These are phyloP conservation scores for Formicarius rufipectus DNA, from an alignment of 2,113 vertebrate genomes.

Conservation along the genomic window DNA sequence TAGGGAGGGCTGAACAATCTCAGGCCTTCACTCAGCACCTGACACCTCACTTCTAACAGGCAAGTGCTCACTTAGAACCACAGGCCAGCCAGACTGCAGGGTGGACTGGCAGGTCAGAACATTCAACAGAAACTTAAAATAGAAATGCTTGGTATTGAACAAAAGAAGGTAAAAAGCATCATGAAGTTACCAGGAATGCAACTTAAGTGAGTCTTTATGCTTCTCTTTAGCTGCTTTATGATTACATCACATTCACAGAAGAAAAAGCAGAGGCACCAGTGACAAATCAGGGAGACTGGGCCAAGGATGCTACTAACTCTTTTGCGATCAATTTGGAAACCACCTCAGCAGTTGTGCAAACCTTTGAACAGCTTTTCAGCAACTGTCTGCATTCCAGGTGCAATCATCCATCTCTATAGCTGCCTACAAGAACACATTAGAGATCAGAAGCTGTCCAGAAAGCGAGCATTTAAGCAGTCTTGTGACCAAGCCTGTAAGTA, in stretches of 20 bases:
- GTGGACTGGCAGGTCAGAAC: not conserved
- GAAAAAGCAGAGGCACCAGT: not conserved
- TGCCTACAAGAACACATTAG: not conserved
- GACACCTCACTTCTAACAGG: not conserved
- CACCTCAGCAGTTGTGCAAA: not conserved
- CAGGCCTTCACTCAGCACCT: constrained; percentile 10
- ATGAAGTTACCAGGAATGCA: not conserved
- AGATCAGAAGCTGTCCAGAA: not conserved
- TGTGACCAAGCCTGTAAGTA: not conserved
- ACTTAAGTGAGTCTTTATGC: not conserved
- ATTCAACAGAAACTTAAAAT: not conserved
- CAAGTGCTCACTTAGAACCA: not conserved
- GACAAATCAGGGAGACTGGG: not conserved
- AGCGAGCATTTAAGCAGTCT: not conserved
- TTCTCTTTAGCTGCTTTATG: not conserved
- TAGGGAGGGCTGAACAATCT: not conserved
- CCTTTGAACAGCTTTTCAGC: not conserved
- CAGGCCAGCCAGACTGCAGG: not conserved
- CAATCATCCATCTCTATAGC: not conserved
- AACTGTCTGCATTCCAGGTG: not conserved
- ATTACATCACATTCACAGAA: not conserved
- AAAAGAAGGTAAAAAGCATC: not conserved
- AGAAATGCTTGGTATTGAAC: not conserved
- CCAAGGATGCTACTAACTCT: not conserved
- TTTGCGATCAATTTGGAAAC: not conserved